Conservation (phyloP, 1,140 invertebrate genomes). For the Sinonovacula constricta region DNA sequence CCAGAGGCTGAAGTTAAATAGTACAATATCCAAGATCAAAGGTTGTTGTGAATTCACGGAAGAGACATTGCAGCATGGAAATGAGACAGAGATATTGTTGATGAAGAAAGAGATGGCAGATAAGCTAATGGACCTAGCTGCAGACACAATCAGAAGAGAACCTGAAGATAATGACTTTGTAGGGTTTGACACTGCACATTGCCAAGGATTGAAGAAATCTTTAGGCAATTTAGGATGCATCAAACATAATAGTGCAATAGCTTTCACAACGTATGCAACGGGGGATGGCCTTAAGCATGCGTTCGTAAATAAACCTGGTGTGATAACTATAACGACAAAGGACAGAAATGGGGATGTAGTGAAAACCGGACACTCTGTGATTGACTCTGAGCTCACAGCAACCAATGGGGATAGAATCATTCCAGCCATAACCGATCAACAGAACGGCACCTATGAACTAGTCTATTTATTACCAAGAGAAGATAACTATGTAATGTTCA, state of each 20-base stretch:
- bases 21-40: slow-evolving; percentile 78
- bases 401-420: slow-evolving; percentile 60
- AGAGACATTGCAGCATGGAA: slow-evolving; percentile 79
- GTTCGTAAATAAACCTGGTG: slow-evolving; percentile 60
- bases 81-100: slow-evolving; percentile 80
- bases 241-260: slow-evolving; percentile 78
- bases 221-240: slow-evolving; percentile 76
- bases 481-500: slow-evolving; percentile 77
- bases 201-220: slow-evolving; percentile 72
- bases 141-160: slow-evolving; percentile 75
- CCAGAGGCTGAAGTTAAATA: slow-evolving; percentile 78
- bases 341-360: slow-evolving; percentile 77
- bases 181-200: slow-evolving; percentile 74
- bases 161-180: slow-evolving; percentile 80
- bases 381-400: slow-evolving; percentile 67
- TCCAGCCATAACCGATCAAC: slow-evolving; percentile 78
- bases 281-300: slow-evolving; percentile 78
- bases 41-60: slow-evolving; percentile 80
- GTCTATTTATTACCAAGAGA: slow-evolving; percentile 77
- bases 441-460: slow-evolving; percentile 80
- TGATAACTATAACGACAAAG: slow-evolving; percentile 78
- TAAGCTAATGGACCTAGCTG: slow-evolving; percentile 79
- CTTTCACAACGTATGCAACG: slow-evolving; percentile 78
- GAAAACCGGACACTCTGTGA: slow-evolving; percentile 69
- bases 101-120: slow-evolving; percentile 82